These are phyloP conservation scores for Alviniconcha strummeri DNA, from an alignment of 2,888 invertebrate genomes.

Conservation along the genomic window DNA sequence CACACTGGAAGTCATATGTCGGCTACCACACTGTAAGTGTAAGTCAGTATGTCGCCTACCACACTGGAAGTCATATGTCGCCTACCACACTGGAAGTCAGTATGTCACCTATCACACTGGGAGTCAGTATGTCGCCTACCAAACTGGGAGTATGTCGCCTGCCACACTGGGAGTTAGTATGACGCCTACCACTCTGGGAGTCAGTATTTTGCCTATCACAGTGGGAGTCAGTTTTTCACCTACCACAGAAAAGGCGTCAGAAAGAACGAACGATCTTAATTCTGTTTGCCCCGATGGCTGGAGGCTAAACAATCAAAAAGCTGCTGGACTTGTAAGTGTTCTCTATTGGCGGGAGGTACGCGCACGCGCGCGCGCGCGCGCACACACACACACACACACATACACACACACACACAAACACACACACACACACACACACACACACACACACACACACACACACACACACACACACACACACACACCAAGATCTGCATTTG, in stretches of 20 bases:
- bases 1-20: too few species aligned
- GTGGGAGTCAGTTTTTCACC: too few species aligned
- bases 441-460: neutral
- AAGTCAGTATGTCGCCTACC: too few species aligned
- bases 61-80: too few species aligned
- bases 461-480: slow-evolving; percentile 3
- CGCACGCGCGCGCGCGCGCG: neutral
- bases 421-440: neutral
- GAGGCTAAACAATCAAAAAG: neutral
- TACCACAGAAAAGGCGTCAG: neutral
- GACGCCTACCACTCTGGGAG: too few species aligned
- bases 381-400: neutral
- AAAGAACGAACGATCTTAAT: neutral
- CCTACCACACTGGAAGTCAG: too few species aligned
- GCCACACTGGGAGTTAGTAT: too few species aligned
- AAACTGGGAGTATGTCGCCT: too few species aligned
- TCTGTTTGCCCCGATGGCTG: neutral
- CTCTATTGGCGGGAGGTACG: neutral
- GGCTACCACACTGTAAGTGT: too few species aligned
- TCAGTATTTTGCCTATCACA: too few species aligned
- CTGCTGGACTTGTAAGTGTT: neutral
- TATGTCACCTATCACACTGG: too few species aligned
- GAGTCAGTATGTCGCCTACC: too few species aligned
- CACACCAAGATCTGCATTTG: neutral
- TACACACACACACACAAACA: neutral